Evolutionary conservation across 1,140 invertebrate species (phyloP), one percentile per base, ranked within the genome.

Genomic region (Caligus rogercresseyi): DNA sequence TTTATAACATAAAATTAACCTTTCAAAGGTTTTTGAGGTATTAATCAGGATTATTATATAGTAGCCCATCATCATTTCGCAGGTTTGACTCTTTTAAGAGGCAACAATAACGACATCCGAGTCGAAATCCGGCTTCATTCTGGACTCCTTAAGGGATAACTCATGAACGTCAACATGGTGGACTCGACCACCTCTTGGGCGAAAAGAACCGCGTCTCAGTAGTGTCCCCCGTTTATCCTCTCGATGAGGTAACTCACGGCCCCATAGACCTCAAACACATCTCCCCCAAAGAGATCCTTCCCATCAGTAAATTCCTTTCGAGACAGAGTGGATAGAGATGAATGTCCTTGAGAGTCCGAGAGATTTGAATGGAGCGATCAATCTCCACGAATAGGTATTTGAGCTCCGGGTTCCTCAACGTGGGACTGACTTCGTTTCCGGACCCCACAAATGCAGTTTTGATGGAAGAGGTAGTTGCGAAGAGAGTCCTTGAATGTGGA

Each of bases 161-260:
- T 56, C 54, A 20, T 56, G 54, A 56, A 56, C 18, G 54, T 56
- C 56, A 67, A 66, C 60, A 67, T 43, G n/a, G 31, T 11, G n/a
- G 31, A 56, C 14, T 13, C 54, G 11, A n/a, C 54, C 54, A 56
- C 20, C 2, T 18, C n/a, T 20, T 56, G n/a, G 54, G 31, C n/a
- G 31, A 25, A 3, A 56, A 56, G 15, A 21, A 56, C 15, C 2
- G 15, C 19, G 54, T 56, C 3, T 21, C 20, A n/a, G 24, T 3
- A 56, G 16, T 56, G 54, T 3, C 54, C 54, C 11, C 54, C 54
- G 3, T n/a, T n/a, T n/a, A n/a, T n/a, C 3, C 24, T 1, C 24
- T 56, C 54, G 7, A 43, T 43, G 7, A 43, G 31, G n/a, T 43
- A 43, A 43, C 31, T 43, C 7, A 43, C n/a, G 7, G 31, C n/a